Base-by-base conservation (phyloP, 2,113 vertebrate species). In the Hoplias malabaricus region DNA sequence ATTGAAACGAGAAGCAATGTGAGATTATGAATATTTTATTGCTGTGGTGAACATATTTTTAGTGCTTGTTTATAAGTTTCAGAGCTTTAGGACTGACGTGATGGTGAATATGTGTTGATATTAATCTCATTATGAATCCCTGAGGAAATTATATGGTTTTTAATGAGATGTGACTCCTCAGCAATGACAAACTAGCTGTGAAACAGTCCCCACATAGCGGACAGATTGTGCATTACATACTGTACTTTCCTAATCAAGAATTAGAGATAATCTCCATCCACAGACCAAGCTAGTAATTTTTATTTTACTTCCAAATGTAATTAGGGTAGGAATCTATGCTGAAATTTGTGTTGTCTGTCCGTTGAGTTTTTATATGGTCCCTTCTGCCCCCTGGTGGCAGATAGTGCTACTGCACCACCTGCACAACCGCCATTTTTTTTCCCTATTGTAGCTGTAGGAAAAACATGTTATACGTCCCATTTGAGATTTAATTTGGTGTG, bases 381-480 rank as follows among this genome's bases (percentile, higher is more conserved):
- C 56, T 74, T 66, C 66, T 67, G 69, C 78, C 75, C 43, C 54
- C 84, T 80, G 69, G 36, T 78, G 78, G 67, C 77, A 40, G 74
- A 25, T 42, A 63, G 21, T 50, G 27, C 4, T 29, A 70, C 38
- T 68, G 42, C 48, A 68, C 13, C 50, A 42, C 43, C 43, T 19
- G 2, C 57, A 61, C 50, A 42, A 14, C 43, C 12, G 2, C 57
- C 31, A 5, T 34, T 34, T n/a, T 21, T 8, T 1, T 7, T 34
- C 27, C 1, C 13, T 4, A 4, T 11, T 29, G 23, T 57, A 13
- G 53, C 14, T 29, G 9, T 57, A 27, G 54, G 0, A 10, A 9
- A 21, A 23, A 11, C n/a, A n/a, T n/a, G n/a, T n/a, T n/a, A n/a
- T n/a, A n/a, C n/a, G n/a, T n/a, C n/a, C n/a, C n/a, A n/a, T n/a